A percentile compares a stretch with the other conserved stretches of the same genome.
phyloP scores from a whole-genome alignment of 37 sponge, comb jelly and placozoan genomes.

The Chondrilla cf. caribensis region DNA sequence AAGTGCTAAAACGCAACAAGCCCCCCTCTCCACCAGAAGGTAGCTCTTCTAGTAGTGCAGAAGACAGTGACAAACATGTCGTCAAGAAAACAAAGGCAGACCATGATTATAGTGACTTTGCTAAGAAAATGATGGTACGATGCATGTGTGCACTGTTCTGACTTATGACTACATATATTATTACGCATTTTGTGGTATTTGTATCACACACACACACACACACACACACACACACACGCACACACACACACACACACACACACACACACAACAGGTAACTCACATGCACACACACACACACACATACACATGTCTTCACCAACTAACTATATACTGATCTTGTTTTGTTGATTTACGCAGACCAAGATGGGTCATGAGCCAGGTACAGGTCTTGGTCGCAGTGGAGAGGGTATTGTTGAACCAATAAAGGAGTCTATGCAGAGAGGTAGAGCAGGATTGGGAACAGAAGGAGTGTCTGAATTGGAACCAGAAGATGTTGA shows the following conservation, averaged over 20 bases:
- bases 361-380: conserved; percentile 76
- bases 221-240: neutral
- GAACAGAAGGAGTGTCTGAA: conserved; percentile 30
- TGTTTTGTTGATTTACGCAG: conserved; percentile 13
- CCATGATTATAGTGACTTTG: no score
- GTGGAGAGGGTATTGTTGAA: conserved; percentile 50
- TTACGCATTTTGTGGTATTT: no score
- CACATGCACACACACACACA: conserved; percentile 17
- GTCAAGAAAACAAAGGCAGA: no score
- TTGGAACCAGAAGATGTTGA: conserved; percentile 56
- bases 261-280: neutral
- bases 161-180: no score
- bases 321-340: neutral
- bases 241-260: conserved; percentile 18
- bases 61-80: neutral
- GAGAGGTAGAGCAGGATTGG: conserved; percentile 63
- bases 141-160: no score
- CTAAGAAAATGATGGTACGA: no score
- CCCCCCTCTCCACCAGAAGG: neutral
- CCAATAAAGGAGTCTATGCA: conserved; percentile 66
- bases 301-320: neutral
- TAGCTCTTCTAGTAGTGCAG: neutral
- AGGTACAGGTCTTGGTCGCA: conserved; percentile 62
- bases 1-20: no score
- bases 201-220: neutral